Conservation (phyloP, 64 coral and sea anemone species). For the Actinia equina region DNA sequence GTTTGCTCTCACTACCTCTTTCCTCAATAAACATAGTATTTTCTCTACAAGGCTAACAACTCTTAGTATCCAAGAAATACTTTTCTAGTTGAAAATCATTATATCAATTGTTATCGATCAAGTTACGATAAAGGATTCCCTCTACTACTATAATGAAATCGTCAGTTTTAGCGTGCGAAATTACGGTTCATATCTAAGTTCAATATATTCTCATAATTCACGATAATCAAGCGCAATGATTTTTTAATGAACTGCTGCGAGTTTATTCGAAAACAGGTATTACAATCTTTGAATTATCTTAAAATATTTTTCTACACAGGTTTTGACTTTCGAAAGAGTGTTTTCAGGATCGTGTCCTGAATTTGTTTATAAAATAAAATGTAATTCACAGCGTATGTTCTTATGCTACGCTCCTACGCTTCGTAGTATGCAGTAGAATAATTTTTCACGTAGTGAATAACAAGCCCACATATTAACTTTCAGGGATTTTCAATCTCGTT, state of each 20-base stretch:
- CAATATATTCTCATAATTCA: background rate
- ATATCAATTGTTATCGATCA: too few relatives aligned
- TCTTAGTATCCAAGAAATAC: background rate
- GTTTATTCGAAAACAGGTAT: background rate
- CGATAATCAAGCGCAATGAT: background rate
- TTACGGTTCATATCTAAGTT: background rate
- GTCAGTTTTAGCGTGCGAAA: background rate
- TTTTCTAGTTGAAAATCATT: too few relatives aligned
- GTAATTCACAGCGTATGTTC: background rate
- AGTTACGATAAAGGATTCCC: background rate
- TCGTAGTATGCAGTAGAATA: background rate
- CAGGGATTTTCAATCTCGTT: background rate
- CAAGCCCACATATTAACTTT: background rate
- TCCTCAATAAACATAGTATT: background rate
- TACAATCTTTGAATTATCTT: background rate
- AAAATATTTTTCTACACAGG: background rate
- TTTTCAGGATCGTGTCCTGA: background rate
- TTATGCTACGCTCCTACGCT: background rate
- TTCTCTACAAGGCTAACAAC: background rate
- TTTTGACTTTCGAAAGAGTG: background rate
- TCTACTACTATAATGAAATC: background rate
- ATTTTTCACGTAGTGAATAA: background rate
- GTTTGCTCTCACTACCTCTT: background rate
- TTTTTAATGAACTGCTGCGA: constrained; percentile 7
- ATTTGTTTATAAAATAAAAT: background rate